Percentiles rank a stretch among this genome's conserved stretches.
Evolutionary conservation across 2,888 invertebrate species (phyloP).

Genomic region (Ellobium chinense): DNA sequence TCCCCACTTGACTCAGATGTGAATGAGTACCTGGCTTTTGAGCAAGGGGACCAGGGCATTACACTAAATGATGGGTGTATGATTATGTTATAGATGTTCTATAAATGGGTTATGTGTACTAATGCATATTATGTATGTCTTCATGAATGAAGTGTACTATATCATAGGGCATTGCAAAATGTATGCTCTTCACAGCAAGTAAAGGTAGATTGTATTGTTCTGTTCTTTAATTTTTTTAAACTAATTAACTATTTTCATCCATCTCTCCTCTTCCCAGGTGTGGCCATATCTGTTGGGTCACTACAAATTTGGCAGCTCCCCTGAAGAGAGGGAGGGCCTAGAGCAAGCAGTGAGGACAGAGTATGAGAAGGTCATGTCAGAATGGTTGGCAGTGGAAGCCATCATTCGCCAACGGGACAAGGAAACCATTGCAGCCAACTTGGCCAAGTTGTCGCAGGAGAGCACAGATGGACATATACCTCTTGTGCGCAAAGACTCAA

Average conservation of each 20-base stretch:
- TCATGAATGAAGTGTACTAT: no score
- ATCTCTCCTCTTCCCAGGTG: conserved; percentile 80
- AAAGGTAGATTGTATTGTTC: no score
- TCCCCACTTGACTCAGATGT: no score
- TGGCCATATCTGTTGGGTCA: conserved; percentile 95
- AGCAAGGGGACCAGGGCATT: no score
- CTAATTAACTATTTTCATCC: no score
- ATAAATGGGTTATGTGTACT: no score
- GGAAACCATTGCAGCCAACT: conserved; percentile 88
- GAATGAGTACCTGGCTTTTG: no score
- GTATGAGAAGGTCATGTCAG: conserved; percentile 95
- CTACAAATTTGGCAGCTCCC: conserved; percentile 86
- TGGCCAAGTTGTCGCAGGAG: conserved; percentile 90
- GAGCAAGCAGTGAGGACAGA: conserved; percentile 83
- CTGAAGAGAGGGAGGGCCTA: conserved; percentile 68
- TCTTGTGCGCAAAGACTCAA: conserved; percentile 78
- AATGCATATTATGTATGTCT: no score
- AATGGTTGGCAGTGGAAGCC: conserved; percentile 96
- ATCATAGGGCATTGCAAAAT: no score
- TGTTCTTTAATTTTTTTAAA: not conserved
- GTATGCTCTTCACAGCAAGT: no score
- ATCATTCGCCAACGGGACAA: conserved; percentile 84
- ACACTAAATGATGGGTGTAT: no score
- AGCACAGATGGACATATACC: conserved; percentile 77
- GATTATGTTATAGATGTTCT: no score